Percentiles rank a stretch among this genome's conserved stretches.
These are phyloP conservation scores for Chionomys nivalis DNA, from an alignment of 2,113 vertebrate species.

Conservation along the genomic window DNA sequence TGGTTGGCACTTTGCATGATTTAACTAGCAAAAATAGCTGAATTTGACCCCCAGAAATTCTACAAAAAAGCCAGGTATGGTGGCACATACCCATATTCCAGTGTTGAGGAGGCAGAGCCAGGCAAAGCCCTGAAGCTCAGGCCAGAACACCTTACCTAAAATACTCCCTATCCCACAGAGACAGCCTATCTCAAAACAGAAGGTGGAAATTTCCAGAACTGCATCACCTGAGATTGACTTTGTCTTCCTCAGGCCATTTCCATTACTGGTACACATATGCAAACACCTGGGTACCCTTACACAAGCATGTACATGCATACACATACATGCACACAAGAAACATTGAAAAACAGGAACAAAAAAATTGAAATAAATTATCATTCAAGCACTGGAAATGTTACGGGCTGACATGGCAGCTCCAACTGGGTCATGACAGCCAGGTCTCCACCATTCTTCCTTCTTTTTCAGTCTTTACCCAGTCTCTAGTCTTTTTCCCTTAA, in stretches of 20 bases:
- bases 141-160: too few species aligned
- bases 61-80: neutral
- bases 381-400: neutral
- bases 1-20: neutral
- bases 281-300: neutral
- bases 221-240: neutral
- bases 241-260: neutral
- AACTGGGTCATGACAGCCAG: neutral
- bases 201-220: neutral
- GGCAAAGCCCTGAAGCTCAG: neutral
- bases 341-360: neutral
- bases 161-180: neutral
- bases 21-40: neutral
- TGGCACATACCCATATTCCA: neutral
- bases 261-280: neutral
- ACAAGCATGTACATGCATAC: too few species aligned
- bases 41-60: neutral
- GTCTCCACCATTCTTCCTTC: neutral
- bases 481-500: neutral
- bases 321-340: neutral
- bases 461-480: neutral
- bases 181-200: neutral
- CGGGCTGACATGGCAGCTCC: too few species aligned
- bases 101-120: neutral
- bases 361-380: neutral